Percentiles rank a stretch among this genome's conserved stretches.
phyloP scores from a whole-genome alignment of 2,888 invertebrate genomes.

The Masnerella sp. region DNA sequence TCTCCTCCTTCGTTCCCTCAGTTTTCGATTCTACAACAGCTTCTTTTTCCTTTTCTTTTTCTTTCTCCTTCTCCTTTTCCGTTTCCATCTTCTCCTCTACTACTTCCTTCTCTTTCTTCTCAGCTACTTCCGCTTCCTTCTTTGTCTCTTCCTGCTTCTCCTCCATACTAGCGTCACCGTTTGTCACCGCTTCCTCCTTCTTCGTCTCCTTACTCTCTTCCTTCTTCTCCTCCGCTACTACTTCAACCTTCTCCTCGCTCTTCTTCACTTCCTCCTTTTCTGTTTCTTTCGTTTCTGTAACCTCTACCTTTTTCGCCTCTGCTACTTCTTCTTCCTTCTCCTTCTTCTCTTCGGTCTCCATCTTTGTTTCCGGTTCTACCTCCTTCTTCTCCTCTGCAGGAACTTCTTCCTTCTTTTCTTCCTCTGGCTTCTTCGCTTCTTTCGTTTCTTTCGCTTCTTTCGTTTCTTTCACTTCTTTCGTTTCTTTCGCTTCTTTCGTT shows the following conservation, averaged over 20 bases:
- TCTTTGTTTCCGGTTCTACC: slow-evolving; percentile 17
- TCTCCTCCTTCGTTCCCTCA: slow-evolving; percentile 62
- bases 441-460: slow-evolving; percentile 33
- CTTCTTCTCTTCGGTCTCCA: slow-evolving; percentile 13
- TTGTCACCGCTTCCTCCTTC: background rate
- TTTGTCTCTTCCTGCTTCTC: slow-evolving; percentile 21
- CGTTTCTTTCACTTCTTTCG: slow-evolving; percentile 15
- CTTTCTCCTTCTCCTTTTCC: slow-evolving; percentile 44
- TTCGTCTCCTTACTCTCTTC: slow-evolving; percentile 11
- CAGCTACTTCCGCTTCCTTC: slow-evolving; percentile 29
- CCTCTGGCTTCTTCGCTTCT: slow-evolving; percentile 39
- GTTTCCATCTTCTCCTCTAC: slow-evolving; percentile 37
- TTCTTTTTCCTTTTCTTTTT: slow-evolving; percentile 10
- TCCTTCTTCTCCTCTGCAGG: slow-evolving; percentile 53
- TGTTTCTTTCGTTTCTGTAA: background rate
- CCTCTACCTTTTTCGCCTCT: slow-evolving; percentile 4
- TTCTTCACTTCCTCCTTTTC: slow-evolving; percentile 24
- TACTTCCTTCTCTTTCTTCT: slow-evolving; percentile 42
- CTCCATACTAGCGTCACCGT: background rate
- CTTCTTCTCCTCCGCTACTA: slow-evolving; percentile 25
- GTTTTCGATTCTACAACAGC: slow-evolving; percentile 63
- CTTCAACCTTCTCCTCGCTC: slow-evolving; percentile 10
- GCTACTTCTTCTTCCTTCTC: slow-evolving; percentile 38
- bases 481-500: slow-evolving; percentile 6
- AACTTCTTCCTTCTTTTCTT: slow-evolving; percentile 6